A percentile compares a stretch with the other conserved stretches of the same genome.
Evolutionary conservation across 2,113 vertebrate species (phyloP).

Genomic region (Diadophis punctatus): DNA sequence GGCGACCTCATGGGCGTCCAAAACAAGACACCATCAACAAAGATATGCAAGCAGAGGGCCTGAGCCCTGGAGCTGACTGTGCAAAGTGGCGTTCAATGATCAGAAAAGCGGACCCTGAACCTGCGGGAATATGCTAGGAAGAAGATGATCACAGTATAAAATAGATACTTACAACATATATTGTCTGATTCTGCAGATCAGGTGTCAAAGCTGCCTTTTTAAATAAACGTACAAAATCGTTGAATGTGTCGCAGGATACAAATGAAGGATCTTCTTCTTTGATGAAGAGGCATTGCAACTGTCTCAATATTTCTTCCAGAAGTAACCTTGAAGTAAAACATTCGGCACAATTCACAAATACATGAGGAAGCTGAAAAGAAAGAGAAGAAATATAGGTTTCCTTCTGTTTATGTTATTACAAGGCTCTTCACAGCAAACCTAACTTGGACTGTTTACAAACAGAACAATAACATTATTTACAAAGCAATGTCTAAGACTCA

Average conservation of each 20-base stretch:
- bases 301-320: constrained; percentile 83
- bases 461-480: neutral
- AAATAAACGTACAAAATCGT: constrained; percentile 87
- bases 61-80: no score
- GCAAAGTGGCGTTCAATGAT: no score
- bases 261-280: constrained; percentile 50
- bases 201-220: constrained; percentile 66
- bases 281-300: constrained; percentile 71
- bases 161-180: constrained; percentile 87
- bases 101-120: no score
- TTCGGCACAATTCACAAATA: constrained; percentile 85
- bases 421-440: neutral
- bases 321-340: constrained; percentile 80
- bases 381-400: neutral
- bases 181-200: constrained; percentile 74
- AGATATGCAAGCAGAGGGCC: no score
- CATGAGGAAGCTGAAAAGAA: constrained; percentile 80
- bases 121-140: no score
- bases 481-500: neutral
- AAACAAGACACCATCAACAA: no score
- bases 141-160: neutral
- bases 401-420: neutral
- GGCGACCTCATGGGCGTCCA: no score
- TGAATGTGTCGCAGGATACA: constrained; percentile 72
- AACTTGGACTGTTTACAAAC: neutral